Evolutionary conservation across 2,797 vertebrate species (phyloP).

Genomic region (Naso thynnoides): DNA sequence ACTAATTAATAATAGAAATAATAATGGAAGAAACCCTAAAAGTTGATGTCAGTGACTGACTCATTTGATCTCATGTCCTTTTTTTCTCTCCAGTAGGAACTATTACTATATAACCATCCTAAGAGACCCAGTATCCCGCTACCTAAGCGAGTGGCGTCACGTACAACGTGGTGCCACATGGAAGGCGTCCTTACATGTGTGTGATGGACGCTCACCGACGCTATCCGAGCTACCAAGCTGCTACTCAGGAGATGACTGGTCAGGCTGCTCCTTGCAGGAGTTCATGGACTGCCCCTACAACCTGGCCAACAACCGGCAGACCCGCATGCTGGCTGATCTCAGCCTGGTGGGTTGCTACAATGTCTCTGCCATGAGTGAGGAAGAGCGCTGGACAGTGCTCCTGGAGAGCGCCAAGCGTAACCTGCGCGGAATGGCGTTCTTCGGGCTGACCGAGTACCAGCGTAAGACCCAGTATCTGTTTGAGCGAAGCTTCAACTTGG

Average conservation of each 20-base stretch:
- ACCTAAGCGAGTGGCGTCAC: slow-evolving; percentile 97
- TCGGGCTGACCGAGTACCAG: slow-evolving; percentile 96
- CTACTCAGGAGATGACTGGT: slow-evolving; percentile 96
- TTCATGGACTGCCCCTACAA: slow-evolving; percentile 98
- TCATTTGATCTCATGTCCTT: background rate
- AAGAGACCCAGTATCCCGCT: slow-evolving; percentile 95
- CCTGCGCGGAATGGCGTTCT: slow-evolving; percentile 96
- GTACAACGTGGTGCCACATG: slow-evolving; percentile 97
- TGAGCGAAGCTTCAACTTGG: slow-evolving; percentile 95
- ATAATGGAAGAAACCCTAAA: too few species aligned
- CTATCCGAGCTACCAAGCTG: slow-evolving; percentile 95
- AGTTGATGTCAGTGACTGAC: too few species aligned
- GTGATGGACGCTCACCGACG: slow-evolving; percentile 93
- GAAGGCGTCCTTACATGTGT: slow-evolving; percentile 96
- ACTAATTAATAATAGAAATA: too few species aligned
- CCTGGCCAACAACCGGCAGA: slow-evolving; percentile 96
- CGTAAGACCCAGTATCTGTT: slow-evolving; percentile 98
- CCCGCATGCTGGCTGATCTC: slow-evolving; percentile 97
- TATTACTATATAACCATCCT: slow-evolving; percentile 98
- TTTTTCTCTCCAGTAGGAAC: slow-evolving; percentile 83
- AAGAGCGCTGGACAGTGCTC: slow-evolving; percentile 91
- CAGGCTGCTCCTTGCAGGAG: slow-evolving; percentile 92
- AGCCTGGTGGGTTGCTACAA: slow-evolving; percentile 98
- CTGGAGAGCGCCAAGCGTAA: slow-evolving; percentile 96
- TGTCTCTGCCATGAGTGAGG: slow-evolving; percentile 92